phyloP scores from a whole-genome alignment of 1,140 invertebrate species.

The Psix sp. region DNA sequence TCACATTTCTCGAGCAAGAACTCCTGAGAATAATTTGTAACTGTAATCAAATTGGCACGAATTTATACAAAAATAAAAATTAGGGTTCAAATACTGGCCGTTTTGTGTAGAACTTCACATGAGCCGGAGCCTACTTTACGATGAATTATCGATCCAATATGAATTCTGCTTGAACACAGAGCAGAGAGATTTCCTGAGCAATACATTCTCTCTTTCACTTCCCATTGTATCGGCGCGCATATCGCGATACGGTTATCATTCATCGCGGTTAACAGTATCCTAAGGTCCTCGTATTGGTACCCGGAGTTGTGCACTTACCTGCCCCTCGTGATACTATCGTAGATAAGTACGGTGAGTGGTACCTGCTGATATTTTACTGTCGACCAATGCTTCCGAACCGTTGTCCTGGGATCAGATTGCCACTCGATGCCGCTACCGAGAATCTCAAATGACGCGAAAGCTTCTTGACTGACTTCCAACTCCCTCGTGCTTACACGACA shows the following conservation, averaged over 20 bases:
- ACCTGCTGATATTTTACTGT: constrained; percentile 77
- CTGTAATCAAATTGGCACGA: constrained; percentile 26
- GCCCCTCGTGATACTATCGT: constrained; percentile 69
- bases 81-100: constrained; percentile 3
- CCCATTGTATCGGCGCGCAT: constrained; percentile 67
- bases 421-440: constrained; percentile 68
- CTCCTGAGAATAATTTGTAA: constrained; percentile 30
- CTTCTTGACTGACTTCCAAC: constrained; percentile 38
- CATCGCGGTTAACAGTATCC: constrained; percentile 72
- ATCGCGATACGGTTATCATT: constrained; percentile 74
- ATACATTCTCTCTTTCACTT: constrained; percentile 62
- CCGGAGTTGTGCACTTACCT: constrained; percentile 63
- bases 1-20: constrained; percentile 8
- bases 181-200: constrained; percentile 51
- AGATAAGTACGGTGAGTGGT: constrained; percentile 66
- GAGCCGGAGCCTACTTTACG: constrained; percentile 34
- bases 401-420: constrained; percentile 73
- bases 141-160: constrained; percentile 64
- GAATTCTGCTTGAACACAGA: constrained; percentile 43
- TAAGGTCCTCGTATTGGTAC: constrained; percentile 53
- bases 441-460: constrained; percentile 65
- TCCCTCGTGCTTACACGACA: constrained; percentile 1
- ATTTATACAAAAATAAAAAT: constrained; percentile 20
- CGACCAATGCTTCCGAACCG: constrained; percentile 74
- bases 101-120: constrained; percentile 23